These are phyloP conservation scores for Crocallis elinguaria DNA, from an alignment of 2,888 invertebrate species.

Conservation along the genomic window DNA sequence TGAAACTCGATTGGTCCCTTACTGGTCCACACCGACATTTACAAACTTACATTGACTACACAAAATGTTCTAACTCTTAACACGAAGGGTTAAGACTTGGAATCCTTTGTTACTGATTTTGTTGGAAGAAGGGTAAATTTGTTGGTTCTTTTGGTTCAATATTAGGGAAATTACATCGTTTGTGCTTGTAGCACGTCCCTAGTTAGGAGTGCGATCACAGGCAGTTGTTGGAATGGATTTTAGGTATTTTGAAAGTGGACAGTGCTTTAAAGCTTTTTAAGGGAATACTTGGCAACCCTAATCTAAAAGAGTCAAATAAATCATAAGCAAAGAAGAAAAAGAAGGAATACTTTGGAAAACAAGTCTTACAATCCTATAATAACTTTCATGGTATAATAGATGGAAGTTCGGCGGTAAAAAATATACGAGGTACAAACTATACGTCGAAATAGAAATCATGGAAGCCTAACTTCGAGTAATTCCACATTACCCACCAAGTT, in stretches of 20 bases:
- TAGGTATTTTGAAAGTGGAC: slow-evolving; percentile 1
- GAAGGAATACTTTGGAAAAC: too few species aligned
- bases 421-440: too few species aligned
- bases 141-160: slow-evolving; percentile 19
- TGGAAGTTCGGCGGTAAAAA: too few species aligned
- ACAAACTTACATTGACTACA: background rate
- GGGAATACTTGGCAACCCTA: too few species aligned
- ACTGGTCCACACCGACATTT: background rate
- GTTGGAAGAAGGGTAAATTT: background rate
- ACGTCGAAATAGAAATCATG: too few species aligned
- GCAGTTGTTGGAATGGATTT: slow-evolving; percentile 1
- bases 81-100: background rate
- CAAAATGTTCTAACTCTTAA: background rate
- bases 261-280: slow-evolving; percentile 2
- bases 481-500: too few species aligned
- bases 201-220: background rate
- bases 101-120: background rate
- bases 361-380: too few species aligned
- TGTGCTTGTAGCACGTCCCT: slow-evolving; percentile 35
- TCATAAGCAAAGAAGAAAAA: too few species aligned
- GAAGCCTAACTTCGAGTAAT: too few species aligned
- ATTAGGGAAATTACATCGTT: slow-evolving; percentile 39
- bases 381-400: too few species aligned
- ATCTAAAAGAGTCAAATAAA: too few species aligned
- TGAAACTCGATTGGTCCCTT: slow-evolving; percentile 10